Base-by-base conservation (phyloP, 2,888 invertebrate species). In the Peribatodes rhomboidaria region DNA sequence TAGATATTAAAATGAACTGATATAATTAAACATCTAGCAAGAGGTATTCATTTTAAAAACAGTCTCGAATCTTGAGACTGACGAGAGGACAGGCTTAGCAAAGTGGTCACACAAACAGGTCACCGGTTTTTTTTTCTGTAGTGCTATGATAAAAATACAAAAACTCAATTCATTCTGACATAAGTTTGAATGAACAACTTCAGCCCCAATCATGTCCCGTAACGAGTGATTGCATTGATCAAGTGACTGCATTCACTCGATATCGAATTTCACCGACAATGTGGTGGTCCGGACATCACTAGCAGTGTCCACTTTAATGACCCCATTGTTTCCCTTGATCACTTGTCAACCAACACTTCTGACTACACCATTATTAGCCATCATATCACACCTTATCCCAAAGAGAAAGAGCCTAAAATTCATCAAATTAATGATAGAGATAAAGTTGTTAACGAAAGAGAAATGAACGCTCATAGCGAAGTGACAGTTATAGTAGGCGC, bases 201-300 rank as follows among this genome's bases (percentile, higher is more conserved):
- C 56, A 67, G 57, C 57, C 50, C 56, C 41, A 10, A 33, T 53
- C 22, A 33, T 8, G 10, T 50, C 44, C 10, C 27, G 6, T 27
- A 27, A 27, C 6, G 27, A 27, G 37, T 54, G 44, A 63, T 67
- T 10, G 20, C 42, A 56, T 62, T 35, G 37, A 65, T 61, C 52
- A 33, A 37, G 31, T 49, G 47, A 49, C 53, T 55, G 42, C 55
- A 50, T 55, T 55, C 31, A 50, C 54, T 59, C 35, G 54, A 49
- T 47, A 65, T 65, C 65, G 31, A 47, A 67, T 68, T 74, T 70
- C 71, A 79, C 69, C 84, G 84, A 84, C 77, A 75, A 79, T 82
- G 78, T 79, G 92, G 92, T 91, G 92, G 92, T 92, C 92, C 78
- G 72, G 72, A 71, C 87, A 83, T 92, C 91, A 90, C 83, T 87